A percentile compares a stretch with the other conserved stretches of the same genome.
Evolutionary conservation across 2,113 vertebrate species (phyloP).

Genomic region (Heteronetta atricapilla): DNA sequence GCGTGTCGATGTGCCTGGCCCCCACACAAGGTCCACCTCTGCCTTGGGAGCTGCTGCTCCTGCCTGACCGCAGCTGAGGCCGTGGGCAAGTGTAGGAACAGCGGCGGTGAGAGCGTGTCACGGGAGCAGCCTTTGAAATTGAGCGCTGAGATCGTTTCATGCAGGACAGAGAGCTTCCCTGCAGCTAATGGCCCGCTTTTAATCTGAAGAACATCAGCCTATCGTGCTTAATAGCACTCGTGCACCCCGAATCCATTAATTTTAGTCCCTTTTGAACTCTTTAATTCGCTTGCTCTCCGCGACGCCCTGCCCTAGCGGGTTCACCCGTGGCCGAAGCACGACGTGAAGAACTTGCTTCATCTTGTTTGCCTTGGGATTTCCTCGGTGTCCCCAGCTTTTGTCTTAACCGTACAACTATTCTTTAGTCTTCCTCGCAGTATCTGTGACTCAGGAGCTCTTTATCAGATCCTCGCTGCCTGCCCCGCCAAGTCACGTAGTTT

Average conservation of each 20-base stretch:
- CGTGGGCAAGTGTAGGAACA: fast-evolving
- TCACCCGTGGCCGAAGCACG: fast-evolving
- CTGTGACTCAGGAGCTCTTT: not conserved
- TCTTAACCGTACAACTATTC: not conserved
- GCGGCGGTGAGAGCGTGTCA: fast-evolving
- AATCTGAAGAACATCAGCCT: not conserved
- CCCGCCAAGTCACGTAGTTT: not conserved
- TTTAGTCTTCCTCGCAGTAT: not conserved
- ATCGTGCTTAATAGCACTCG: not conserved
- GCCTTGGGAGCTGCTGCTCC: not conserved
- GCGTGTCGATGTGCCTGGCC: fast-evolving
- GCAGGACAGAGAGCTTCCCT: not conserved
- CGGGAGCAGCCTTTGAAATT: not conserved
- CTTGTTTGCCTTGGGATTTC: not conserved
- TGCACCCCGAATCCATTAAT: not conserved
- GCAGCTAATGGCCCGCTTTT: not conserved
- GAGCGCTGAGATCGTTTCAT: fast-evolving
- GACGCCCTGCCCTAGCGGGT: not conserved
- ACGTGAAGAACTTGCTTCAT: not conserved
- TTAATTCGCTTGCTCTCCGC: not conserved
- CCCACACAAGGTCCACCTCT: fast-evolving
- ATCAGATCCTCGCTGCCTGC: not conserved
- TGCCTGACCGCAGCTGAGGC: not conserved
- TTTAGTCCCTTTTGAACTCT: not conserved
- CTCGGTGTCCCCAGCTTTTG: not conserved